These are phyloP conservation scores for Hypercompe scribonia DNA, from an alignment of 2,888 invertebrate species.

Conservation along the genomic window DNA sequence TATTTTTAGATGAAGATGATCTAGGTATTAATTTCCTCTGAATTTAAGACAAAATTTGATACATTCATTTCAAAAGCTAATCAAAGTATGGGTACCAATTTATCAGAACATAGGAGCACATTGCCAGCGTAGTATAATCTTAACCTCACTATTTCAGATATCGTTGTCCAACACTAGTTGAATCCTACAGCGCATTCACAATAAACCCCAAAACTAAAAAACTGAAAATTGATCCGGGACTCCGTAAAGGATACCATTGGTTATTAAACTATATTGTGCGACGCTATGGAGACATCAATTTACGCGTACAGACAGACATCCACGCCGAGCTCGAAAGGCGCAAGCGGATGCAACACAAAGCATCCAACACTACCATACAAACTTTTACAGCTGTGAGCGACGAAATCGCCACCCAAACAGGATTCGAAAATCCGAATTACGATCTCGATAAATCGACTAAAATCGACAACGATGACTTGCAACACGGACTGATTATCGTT, in stretches of 20 bases:
- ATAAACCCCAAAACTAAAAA: slow-evolving; percentile 70
- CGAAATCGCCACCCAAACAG: slow-evolving; percentile 79
- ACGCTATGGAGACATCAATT: slow-evolving; percentile 88
- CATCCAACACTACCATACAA: slow-evolving; percentile 71
- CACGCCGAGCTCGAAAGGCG: slow-evolving; percentile 85
- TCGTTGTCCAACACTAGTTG: slow-evolving; percentile 93
- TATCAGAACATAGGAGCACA: too few species aligned
- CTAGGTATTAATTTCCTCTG: background rate
- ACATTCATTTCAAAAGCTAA: too few species aligned
- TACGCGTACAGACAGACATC: slow-evolving; percentile 88
- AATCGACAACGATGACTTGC: slow-evolving; percentile 52
- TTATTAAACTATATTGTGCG: slow-evolving; percentile 89
- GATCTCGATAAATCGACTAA: slow-evolving; percentile 57
- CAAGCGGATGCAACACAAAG: slow-evolving; percentile 72
- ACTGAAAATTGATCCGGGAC: slow-evolving; percentile 88
- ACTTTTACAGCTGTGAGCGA: slow-evolving; percentile 69
- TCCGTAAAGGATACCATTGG: slow-evolving; percentile 91
- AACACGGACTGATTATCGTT: slow-evolving; percentile 72
- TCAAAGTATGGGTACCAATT: too few species aligned
- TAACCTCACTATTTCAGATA: slow-evolving; percentile 71
- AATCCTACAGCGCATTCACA: slow-evolving; percentile 88
- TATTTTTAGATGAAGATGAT: background rate
- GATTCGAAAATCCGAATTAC: slow-evolving; percentile 82
- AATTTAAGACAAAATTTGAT: too few species aligned
- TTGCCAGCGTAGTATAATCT: background rate